Evolutionary conservation across 2,113 vertebrate species (phyloP), one percentile per base, ranked within the genome.

Genomic region (Pardalotus punctatus): DNA sequence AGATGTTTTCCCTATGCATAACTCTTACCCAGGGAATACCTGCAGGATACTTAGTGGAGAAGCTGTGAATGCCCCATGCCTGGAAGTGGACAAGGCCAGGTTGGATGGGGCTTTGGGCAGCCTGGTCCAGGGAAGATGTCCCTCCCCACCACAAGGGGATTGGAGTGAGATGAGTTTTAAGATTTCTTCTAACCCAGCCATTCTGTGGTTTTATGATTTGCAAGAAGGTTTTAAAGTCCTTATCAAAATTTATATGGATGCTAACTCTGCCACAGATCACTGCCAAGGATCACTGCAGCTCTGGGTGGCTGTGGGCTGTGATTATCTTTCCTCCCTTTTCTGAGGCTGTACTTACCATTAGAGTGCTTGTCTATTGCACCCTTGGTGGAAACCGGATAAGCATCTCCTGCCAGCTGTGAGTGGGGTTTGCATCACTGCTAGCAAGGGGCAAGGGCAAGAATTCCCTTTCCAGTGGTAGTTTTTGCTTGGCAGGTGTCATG

Each of bases 381-480:
- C 4, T 3, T 17, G 35, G 18, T 76, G 31, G 54, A 40, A 90
- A 50, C 24, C 8, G 31, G 25, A 14, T 31, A 42, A 61, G 20
- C 14, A 7, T 29, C 56, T 66, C 57, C 71, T 45, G 54, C 69
- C 60, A 20, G 38, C 40, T 28, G 16, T 1, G 6, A 64, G 45
- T 0, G 0, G 24, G 31, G 12, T 72, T 81, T 92, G 48, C 31
- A 8, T 42, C 4, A 0, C 78, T 58, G 45, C 35, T 53, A 14
- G 48, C 5, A 31, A 42, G 62, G 13, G 27, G 6, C 6, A 15
- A 77, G 47, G 71, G 27, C 23, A 31, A 21, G 43, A 64, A 54
- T 29, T 74, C 18, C 2, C 29, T 62, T 85, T 74, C 19, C 48
- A 17, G 35, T 2, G 7, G 35, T 35, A 13, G 23, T 62, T 67